Evolutionary conservation across 2,888 invertebrate species (phyloP).

Genomic region (Lutraria lutraria): DNA sequence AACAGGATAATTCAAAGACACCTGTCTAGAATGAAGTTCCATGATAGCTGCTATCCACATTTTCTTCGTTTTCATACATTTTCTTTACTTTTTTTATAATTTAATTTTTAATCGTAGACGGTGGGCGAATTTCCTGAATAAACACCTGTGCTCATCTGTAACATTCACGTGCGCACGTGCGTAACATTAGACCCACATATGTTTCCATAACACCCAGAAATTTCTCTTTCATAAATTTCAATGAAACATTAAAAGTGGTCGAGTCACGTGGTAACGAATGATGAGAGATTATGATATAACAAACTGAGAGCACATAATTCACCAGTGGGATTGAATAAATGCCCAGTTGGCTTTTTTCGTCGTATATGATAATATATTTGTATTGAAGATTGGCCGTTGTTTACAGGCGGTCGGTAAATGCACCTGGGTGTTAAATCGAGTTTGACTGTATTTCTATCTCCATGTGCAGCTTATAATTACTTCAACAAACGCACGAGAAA

Average conservation of each 20-base stretch:
- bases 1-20: background rate
- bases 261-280: background rate
- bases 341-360: background rate
- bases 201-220: background rate
- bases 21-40: background rate
- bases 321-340: too few species aligned
- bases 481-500: background rate
- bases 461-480: background rate
- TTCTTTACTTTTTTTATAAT: background rate
- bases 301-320: too few species aligned
- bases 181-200: constrained; percentile 1
- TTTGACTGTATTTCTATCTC: too few species aligned
- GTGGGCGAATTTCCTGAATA: background rate
- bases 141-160: constrained; percentile 9
- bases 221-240: constrained; percentile 10
- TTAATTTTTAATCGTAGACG: background rate
- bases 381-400: too few species aligned
- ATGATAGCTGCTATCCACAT: background rate
- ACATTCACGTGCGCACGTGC: constrained; percentile 35
- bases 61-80: background rate
- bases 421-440: too few species aligned
- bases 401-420: too few species aligned
- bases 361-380: background rate
- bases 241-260: background rate
- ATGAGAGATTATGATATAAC: too few species aligned